Base-by-base conservation (phyloP, 2,888 invertebrate genomes). In the Leptopilina drosophilae region DNA sequence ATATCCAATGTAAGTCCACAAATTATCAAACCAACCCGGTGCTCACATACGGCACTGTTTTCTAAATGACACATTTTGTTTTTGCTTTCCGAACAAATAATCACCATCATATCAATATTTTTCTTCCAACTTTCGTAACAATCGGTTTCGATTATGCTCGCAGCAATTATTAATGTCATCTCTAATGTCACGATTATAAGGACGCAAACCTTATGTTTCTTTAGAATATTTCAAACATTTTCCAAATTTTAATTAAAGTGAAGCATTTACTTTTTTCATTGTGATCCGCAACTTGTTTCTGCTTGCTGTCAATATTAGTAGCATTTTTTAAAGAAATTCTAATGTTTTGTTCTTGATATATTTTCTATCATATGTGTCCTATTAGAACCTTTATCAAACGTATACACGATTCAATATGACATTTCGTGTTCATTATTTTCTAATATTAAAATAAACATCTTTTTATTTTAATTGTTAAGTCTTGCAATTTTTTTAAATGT, bases 1-100 rank as follows among this genome's bases (percentile, higher is more conserved):
- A 93, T 94, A 94, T 94, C 94, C 94, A 94, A 94, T 94, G 95
- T 95, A 95, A 95, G 95, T 95, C 93, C 94, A 94, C 94, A 94
- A 94, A 94, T 94, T 94, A 94, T 94, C 94, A 93, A 93, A 93
- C 93, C 87, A 83, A 82, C 80, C 77, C 78, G 82, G 73, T 79
- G 76, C 76, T 77, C 83, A 77, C 82, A 82, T 80, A 80, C 33
- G 53, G n/a, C 53, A 53, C 26, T 73, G 53, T 56, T 56, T 80
- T 79, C 78, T 77, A 76, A 65, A 69, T 65, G 64, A 76, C 66
- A 76, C 66, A 67, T 59, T 73, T 80, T 59, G 56, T 75, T 67
- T 56, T 65, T 76, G 46, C 49, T 78, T 76, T 26, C 53, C 64
- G 65, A 69, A 9, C 7, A 49, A 66, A 65, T 75, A 56, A 20